A percentile compares a stretch with the other conserved stretches of the same genome.
Conservation (phyloP, 2,113 vertebrate genomes). For the Podarcis cretensis region DNA sequence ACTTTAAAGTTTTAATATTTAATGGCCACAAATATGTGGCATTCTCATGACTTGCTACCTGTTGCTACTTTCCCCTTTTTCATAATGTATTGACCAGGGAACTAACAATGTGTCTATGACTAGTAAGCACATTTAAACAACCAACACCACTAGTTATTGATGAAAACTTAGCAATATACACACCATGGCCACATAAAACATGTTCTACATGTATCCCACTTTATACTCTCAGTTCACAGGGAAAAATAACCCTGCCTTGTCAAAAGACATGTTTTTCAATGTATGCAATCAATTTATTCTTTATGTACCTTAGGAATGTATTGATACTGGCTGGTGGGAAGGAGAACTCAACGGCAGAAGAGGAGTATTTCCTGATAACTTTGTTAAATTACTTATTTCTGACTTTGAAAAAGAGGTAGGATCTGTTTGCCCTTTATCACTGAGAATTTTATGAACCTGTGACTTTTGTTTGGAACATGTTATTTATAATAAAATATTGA, state of each 20-base stretch:
- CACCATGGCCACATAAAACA: neutral
- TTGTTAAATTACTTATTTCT: slow-evolving; percentile 91
- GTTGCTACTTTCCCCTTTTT: neutral
- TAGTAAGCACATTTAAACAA: neutral
- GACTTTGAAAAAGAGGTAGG: slow-evolving; percentile 95
- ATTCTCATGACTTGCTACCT: neutral
- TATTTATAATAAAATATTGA: neutral
- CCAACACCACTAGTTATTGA: neutral
- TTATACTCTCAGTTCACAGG: neutral
- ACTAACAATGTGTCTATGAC: neutral
- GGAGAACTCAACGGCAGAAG: slow-evolving; percentile 90
- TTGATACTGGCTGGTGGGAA: slow-evolving; percentile 97
- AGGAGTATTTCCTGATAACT: slow-evolving; percentile 98
- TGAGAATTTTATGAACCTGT: neutral
- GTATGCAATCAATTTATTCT: slow-evolving; percentile 1
- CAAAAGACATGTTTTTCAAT: neutral
- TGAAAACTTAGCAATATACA: neutral
- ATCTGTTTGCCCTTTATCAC: neutral
- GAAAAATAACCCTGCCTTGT: neutral
- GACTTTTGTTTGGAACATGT: neutral
- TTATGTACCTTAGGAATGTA: slow-evolving; percentile 85
- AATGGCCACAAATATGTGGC: neutral
- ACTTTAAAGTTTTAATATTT: neutral
- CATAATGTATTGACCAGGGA: neutral
- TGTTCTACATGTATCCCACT: neutral